A percentile compares a stretch with the other conserved stretches of the same genome.
Conservation (phyloP, 2,888 invertebrate genomes). For the Rhagophthalmus giganteus region DNA sequence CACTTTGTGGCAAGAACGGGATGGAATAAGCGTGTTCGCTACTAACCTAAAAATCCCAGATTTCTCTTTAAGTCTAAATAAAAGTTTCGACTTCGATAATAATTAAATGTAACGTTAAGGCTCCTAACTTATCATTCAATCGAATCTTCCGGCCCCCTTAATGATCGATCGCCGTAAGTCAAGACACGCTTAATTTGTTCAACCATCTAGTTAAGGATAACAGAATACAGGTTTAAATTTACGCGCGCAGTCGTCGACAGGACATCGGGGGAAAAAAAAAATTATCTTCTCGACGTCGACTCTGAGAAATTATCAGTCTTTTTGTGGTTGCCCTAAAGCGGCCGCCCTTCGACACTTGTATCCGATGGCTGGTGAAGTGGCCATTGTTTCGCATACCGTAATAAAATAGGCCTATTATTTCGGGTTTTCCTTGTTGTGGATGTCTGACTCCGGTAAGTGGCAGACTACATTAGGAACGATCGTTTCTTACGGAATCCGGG, state of each 20-base stretch:
- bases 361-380: constrained; percentile 27
- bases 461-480: constrained; percentile 8
- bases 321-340: constrained; percentile 15
- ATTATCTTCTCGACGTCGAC: constrained; percentile 6
- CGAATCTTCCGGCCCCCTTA: constrained; percentile 15
- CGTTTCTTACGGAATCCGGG: constrained; percentile 4
- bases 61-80: not conserved
- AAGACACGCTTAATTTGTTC: constrained; percentile 24
- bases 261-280: constrained; percentile 12
- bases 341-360: constrained; percentile 26
- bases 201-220: constrained; percentile 11
- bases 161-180: constrained; percentile 23
- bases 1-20: not conserved
- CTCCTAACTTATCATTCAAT: constrained; percentile 17
- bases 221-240: constrained; percentile 15
- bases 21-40: not conserved
- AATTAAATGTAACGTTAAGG: too few relatives aligned
- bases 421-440: constrained; percentile 24
- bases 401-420: constrained; percentile 30
- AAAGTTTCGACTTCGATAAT: constrained; percentile 3
- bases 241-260: constrained; percentile 12
- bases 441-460: constrained; percentile 7
- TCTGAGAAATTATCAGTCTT: constrained; percentile 11
- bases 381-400: constrained; percentile 21
- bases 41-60: too few relatives aligned